phyloP scores from a whole-genome alignment of 2,888 invertebrate species.

The Adela reaumurella region DNA sequence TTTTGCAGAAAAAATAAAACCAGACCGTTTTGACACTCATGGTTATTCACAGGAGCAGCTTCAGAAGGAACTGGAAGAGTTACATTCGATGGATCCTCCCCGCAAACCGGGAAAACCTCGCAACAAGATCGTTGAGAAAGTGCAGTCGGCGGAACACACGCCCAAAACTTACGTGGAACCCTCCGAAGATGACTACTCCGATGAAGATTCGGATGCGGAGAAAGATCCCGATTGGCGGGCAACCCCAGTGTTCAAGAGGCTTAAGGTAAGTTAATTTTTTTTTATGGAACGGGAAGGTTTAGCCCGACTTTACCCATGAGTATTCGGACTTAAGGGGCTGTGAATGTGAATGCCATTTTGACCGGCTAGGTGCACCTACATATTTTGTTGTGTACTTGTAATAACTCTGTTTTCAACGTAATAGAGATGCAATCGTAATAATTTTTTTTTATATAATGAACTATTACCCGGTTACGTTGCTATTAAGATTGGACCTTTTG shows the following conservation, averaged over 20 bases:
- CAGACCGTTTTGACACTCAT: too few relatives aligned
- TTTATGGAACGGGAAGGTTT: background rate
- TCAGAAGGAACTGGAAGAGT: slow-evolving; percentile 32
- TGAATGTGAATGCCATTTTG: too few relatives aligned
- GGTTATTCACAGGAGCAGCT: slow-evolving; percentile 29
- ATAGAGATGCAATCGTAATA: too few relatives aligned
- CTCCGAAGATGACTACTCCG: slow-evolving; percentile 29
- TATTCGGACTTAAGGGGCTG: too few relatives aligned
- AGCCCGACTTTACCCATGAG: too few relatives aligned
- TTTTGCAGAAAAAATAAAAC: too few relatives aligned
- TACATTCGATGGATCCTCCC: slow-evolving; percentile 17
- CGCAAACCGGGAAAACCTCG: slow-evolving; percentile 24
- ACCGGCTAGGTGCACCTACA: too few relatives aligned
- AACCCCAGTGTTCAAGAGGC: slow-evolving; percentile 60
- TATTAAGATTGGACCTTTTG: too few relatives aligned
- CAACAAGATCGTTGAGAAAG: slow-evolving; percentile 18
- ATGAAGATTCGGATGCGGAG: slow-evolving; percentile 29
- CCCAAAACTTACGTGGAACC: slow-evolving; percentile 26
- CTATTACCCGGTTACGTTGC: too few relatives aligned
- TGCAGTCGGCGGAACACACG: slow-evolving; percentile 12
- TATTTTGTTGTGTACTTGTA: too few relatives aligned
- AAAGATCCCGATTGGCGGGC: slow-evolving; percentile 69
- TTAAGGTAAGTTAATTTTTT: slow-evolving; percentile 23
- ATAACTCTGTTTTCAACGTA: too few relatives aligned
- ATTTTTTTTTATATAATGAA: too few relatives aligned